These are phyloP conservation scores for Laspeyria flexula DNA, from an alignment of 2,888 invertebrate species.

Conservation along the genomic window DNA sequence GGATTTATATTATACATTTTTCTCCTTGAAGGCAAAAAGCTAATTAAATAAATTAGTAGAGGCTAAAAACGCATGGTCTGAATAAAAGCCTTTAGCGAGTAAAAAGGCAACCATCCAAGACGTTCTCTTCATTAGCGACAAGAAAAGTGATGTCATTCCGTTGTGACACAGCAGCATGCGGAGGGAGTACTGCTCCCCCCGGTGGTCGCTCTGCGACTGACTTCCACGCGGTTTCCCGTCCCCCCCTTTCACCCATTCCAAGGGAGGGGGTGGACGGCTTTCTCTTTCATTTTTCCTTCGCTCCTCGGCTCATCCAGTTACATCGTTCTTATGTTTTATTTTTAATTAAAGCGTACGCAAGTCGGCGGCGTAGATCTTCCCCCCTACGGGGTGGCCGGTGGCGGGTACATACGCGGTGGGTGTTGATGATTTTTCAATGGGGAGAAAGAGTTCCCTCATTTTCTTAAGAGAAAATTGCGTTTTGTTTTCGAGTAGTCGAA, in stretches of 20 bases:
- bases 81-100: constrained; percentile 60
- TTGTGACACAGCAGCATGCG: constrained; percentile 77
- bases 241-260: constrained; percentile 56
- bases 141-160: constrained; percentile 85
- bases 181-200: constrained; percentile 76
- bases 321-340: constrained; percentile 87
- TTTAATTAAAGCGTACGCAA: constrained; percentile 87
- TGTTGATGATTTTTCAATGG: constrained; percentile 87
- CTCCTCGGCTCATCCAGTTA: constrained; percentile 87
- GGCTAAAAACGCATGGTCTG: constrained; percentile 56
- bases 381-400: constrained; percentile 60
- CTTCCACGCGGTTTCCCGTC: constrained; percentile 71
- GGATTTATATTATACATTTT: constrained; percentile 27
- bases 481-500: constrained; percentile 86
- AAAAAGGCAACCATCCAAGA: constrained; percentile 75
- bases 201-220: constrained; percentile 78
- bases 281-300: constrained; percentile 87
- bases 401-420: constrained; percentile 82
- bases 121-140: constrained; percentile 85
- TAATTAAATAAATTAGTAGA: constrained; percentile 62
- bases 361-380: constrained; percentile 84
- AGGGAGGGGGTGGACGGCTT: constrained; percentile 79
- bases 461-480: constrained; percentile 87
- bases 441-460: constrained; percentile 87
- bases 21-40: constrained; percentile 35